Evolutionary conservation across 1,140 invertebrate genomes (phyloP), one percentile per base, ranked within the genome.

Genomic region (Drosophila equinoxialis): DNA sequence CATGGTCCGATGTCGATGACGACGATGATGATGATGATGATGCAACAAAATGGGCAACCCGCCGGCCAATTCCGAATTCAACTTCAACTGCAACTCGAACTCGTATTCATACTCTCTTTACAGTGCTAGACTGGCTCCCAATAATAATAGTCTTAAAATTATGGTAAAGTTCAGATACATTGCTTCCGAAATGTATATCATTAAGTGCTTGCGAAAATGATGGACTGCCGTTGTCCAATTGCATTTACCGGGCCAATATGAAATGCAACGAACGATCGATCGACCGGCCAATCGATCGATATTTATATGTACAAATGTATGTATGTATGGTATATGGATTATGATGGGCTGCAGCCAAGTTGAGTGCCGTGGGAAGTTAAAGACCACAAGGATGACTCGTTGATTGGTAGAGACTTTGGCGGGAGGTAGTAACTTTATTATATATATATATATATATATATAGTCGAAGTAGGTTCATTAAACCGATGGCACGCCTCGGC

Each of bases 101-200:
- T 60, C 76, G 45, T 45, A 45, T 8, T 48, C 17, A 20, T 51
- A 72, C 68, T 39, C 37, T 39, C 37, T 39, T 39, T 13, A 39
- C 37, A 39, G 37, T 39, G 37, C 37, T 39, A 39, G 11, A 10
- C 37, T 51, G 45, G 45, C 45, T 20, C 45, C 45, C 45, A 51
- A 30, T 87, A 74, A 87, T 87, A 87, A 87, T 89, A 80, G 55
- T 86, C 68, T 81, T 79, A 66, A 86, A 82, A 86, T 86, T 86
- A 81, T 79, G 75, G 79, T 80, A 82, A 89, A 89, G 80, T 87
- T 89, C 84, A 80, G 80, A 70, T 87, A 57, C 77, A 89, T 81
- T 89, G 84, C 84, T 87, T 81, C 84, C 77, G 80, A 87, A 87
- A 87, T 87, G 77, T 87, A 89, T 87, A 87, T 87, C 74, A 87